Conservation (phyloP, 2,113 vertebrate species). For the Labeo catla region DNA sequence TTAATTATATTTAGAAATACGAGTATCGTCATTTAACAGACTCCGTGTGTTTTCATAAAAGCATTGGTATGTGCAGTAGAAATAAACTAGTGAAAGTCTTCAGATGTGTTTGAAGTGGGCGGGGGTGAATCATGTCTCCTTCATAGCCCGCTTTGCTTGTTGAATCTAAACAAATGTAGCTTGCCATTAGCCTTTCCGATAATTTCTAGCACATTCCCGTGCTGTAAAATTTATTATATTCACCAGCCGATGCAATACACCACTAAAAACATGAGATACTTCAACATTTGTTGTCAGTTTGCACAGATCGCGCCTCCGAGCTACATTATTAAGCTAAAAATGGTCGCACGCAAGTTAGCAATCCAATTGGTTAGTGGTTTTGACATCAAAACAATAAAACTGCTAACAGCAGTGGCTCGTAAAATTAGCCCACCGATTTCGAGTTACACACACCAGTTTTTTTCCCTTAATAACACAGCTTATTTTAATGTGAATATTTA, state of each 20-base stretch:
- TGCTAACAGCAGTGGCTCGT: background rate
- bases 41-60: background rate
- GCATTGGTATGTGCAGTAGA: background rate
- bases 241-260: background rate
- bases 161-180: conserved; percentile 44
- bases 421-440: too few relatives aligned
- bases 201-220: background rate
- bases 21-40: background rate
- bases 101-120: conserved; percentile 44
- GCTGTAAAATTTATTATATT: background rate
- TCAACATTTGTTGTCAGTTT: background rate
- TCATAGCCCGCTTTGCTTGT: conserved; percentile 3
- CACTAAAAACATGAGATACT: background rate
- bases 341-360: conserved; percentile 33
- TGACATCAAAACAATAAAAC: conserved; percentile 5
- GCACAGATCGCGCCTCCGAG: background rate
- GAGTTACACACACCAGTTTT: background rate
- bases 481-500: background rate
- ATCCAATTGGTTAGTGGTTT: conserved; percentile 5
- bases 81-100: background rate
- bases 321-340: background rate
- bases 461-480: background rate
- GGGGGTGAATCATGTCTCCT: conserved; percentile 56
- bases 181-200: background rate
- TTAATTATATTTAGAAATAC: background rate